phyloP scores from a whole-genome alignment of 2,888 invertebrate species.

The Lottia scabra region DNA sequence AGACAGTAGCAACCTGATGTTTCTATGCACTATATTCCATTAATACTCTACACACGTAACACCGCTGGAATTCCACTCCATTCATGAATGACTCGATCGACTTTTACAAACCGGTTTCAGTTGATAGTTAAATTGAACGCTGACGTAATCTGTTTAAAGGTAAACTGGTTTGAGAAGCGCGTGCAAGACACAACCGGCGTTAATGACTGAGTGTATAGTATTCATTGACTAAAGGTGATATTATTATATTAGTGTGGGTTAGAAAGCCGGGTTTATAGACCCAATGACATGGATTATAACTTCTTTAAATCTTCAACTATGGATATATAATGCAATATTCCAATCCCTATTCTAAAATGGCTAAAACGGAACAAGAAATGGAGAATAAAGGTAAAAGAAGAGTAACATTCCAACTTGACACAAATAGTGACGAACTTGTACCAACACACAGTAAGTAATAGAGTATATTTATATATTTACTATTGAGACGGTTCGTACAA shows the following conservation, averaged over 20 bases:
- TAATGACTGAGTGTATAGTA: not conserved
- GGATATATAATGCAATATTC: not conserved
- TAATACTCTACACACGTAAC: slow-evolving; percentile 1
- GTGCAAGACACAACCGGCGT: not conserved
- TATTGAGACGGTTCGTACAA: too few species aligned
- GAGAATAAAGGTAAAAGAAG: not conserved
- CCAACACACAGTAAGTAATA: too few species aligned
- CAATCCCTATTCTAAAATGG: not conserved
- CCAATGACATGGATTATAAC: not conserved
- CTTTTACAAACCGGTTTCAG: slow-evolving; percentile 2
- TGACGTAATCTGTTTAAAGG: not conserved
- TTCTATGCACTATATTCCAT: not conserved
- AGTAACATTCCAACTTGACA: slow-evolving; percentile 4
- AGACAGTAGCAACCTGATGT: not conserved
- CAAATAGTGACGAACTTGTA: not conserved
- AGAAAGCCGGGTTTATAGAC: too few species aligned
- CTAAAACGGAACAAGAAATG: not conserved
- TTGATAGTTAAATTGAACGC: not conserved
- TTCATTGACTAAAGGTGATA: not conserved
- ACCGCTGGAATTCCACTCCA: not conserved
- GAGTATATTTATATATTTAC: too few species aligned
- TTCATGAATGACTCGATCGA: not conserved
- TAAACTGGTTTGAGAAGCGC: slow-evolving; percentile 1
- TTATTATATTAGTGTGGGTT: too few species aligned
- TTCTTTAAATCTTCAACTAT: too few species aligned